Percentiles rank a stretch among this genome's conserved stretches.
These are phyloP conservation scores for Noctua janthe DNA, from an alignment of 2,888 invertebrate species.

Conservation along the genomic window DNA sequence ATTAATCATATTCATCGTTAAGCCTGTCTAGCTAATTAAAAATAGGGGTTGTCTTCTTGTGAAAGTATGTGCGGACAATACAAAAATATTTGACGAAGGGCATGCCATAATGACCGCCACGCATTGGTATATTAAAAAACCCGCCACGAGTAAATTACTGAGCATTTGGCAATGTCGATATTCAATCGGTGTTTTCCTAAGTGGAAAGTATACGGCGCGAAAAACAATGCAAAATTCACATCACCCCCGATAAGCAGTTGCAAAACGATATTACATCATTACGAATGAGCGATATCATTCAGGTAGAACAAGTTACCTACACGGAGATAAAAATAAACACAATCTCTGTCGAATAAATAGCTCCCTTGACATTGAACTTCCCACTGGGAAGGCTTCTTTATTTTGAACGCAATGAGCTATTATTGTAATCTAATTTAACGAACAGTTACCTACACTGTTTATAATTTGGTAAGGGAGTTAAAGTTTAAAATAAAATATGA, in stretches of 20 bases:
- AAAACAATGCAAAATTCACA: conserved; percentile 22
- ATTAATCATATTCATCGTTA: neutral
- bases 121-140: no score
- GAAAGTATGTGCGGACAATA: neutral
- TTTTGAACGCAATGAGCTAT: conserved; percentile 32
- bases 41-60: neutral
- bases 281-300: conserved; percentile 58
- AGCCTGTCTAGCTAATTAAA: neutral
- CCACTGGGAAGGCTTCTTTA: conserved; percentile 68
- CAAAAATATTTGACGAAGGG: neutral
- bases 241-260: conserved; percentile 23
- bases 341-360: conserved; percentile 55
- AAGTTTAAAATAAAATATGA: neutral
- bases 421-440: conserved; percentile 33
- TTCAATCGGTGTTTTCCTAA: neutral
- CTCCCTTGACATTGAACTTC: conserved; percentile 71
- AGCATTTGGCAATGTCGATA: neutral
- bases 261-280: conserved; percentile 52
- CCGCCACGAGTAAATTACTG: neutral
- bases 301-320: conserved; percentile 68
- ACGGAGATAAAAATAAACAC: conserved; percentile 61
- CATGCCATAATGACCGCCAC: neutral
- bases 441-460: neutral
- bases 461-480: neutral
- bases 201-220: neutral